phyloP scores from a whole-genome alignment of 2,888 invertebrate species.

The Tenodera sinensis region DNA sequence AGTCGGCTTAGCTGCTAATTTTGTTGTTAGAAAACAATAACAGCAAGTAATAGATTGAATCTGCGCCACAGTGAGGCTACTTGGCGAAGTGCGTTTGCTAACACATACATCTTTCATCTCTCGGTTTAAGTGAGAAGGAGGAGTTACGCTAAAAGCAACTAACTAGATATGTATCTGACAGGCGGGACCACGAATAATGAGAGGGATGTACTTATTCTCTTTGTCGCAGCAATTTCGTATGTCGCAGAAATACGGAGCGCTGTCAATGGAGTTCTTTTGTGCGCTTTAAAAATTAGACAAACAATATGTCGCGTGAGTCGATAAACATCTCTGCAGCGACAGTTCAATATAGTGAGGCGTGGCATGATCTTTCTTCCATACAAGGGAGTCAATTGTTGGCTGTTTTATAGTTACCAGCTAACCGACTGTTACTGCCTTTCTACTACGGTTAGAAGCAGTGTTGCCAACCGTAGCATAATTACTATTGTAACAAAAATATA shows the following conservation, averaged over 20 bases:
- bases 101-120: neutral
- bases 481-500: too few species aligned
- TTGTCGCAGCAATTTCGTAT: neutral
- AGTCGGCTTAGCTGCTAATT: too few species aligned
- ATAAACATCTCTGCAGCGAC: neutral
- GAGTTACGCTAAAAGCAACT: neutral
- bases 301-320: neutral
- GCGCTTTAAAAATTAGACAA: neutral
- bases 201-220: neutral
- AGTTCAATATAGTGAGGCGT: neutral
- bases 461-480: too few species aligned
- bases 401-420: too few species aligned
- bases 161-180: neutral
- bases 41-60: too few species aligned
- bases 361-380: neutral
- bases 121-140: neutral
- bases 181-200: neutral
- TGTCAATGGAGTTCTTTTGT: neutral
- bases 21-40: too few species aligned
- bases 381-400: too few species aligned
- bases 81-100: too few species aligned
- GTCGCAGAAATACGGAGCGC: neutral
- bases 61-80: too few species aligned
- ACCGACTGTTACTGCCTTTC: too few species aligned
- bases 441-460: too few species aligned